phyloP scores from a whole-genome alignment of 2,113 vertebrate species.

The Anseranas semipalmata region DNA sequence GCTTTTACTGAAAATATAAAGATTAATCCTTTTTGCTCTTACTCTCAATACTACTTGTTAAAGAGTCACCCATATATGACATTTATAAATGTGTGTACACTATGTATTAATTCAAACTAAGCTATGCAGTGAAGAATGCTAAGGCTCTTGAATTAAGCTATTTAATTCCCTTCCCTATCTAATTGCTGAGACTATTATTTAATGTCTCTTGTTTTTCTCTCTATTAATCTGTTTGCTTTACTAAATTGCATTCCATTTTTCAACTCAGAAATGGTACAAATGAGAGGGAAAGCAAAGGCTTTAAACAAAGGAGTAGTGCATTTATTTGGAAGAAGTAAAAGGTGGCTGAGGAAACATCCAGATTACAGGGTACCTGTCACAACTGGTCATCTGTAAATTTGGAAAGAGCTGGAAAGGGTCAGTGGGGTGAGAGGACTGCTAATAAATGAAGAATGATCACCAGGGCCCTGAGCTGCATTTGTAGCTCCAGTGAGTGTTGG shows the following conservation, averaged over 20 bases:
- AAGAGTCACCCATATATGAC: neutral
- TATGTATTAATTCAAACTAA: constrained; percentile 44
- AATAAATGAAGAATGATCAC: fast-evolving
- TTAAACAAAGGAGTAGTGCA: neutral
- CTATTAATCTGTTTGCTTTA: constrained; percentile 53
- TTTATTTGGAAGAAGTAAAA: neutral
- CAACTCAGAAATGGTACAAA: neutral
- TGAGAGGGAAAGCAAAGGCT: neutral
- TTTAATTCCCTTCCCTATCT: constrained; percentile 46
- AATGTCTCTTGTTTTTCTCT: constrained; percentile 34
- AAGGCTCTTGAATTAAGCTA: constrained; percentile 3
- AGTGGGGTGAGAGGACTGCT: neutral
- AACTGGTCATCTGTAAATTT: neutral
- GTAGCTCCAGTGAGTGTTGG: neutral
- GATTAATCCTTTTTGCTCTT: constrained; percentile 29
- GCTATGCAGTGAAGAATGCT: neutral
- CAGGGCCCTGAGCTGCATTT: neutral
- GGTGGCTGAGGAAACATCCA: neutral
- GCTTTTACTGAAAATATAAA: neutral
- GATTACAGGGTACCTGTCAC: neutral
- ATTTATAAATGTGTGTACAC: constrained; percentile 49
- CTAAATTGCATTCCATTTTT: constrained; percentile 6
- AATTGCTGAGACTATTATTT: constrained; percentile 50
- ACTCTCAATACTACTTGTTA: constrained; percentile 13
- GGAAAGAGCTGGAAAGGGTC: neutral